phyloP scores from a whole-genome alignment of 2,888 invertebrate species.

The Drosophila hamatofila region DNA sequence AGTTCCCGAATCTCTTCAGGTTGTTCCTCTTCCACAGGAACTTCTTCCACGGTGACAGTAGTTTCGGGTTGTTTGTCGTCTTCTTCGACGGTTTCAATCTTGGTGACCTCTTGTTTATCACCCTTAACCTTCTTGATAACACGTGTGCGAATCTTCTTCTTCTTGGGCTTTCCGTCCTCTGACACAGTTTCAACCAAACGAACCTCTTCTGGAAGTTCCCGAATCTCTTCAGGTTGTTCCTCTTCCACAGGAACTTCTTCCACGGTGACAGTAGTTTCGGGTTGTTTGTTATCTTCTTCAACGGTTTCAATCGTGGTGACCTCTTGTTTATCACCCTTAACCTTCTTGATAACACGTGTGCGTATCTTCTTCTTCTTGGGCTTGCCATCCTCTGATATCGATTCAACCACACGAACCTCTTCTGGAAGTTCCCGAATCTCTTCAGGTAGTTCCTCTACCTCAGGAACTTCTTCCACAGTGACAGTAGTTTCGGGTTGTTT shows the following conservation, averaged over 20 bases:
- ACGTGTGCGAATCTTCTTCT: constrained; percentile 34
- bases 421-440: constrained; percentile 22
- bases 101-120: constrained; percentile 30
- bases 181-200: constrained; percentile 20
- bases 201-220: constrained; percentile 26
- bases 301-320: constrained; percentile 31
- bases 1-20: constrained; percentile 15
- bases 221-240: constrained; percentile 16
- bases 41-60: constrained; percentile 25
- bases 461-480: constrained; percentile 21
- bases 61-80: constrained; percentile 26
- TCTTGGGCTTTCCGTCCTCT: constrained; percentile 26
- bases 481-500: constrained; percentile 26
- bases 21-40: constrained; percentile 14
- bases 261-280: constrained; percentile 29
- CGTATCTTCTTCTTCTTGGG: constrained; percentile 28
- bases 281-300: constrained; percentile 30
- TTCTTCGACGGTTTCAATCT: constrained; percentile 34
- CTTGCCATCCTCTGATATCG: constrained; percentile 21
- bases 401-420: constrained; percentile 23
- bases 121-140: constrained; percentile 36
- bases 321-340: constrained; percentile 37
- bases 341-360: constrained; percentile 32
- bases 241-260: constrained; percentile 23
- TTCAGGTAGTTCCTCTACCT: constrained; percentile 17